Evolutionary conservation across 2,797 vertebrate species (phyloP).

Genomic region (Sebastes hubbsi): DNA sequence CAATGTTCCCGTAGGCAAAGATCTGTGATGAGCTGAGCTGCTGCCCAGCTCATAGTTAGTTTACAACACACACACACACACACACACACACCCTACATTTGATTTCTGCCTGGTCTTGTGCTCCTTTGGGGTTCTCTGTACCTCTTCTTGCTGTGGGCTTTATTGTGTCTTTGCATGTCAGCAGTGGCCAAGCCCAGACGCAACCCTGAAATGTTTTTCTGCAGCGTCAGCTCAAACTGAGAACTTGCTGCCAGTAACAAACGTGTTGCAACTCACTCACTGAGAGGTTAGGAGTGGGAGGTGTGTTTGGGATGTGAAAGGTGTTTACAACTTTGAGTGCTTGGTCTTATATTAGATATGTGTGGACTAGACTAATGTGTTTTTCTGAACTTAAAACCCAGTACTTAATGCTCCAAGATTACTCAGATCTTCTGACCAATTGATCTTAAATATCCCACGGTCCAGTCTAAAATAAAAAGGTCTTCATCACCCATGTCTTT

Average conservation of each 20-base stretch:
- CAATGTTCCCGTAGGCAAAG: conserved; percentile 63
- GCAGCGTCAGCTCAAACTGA: conserved; percentile 59
- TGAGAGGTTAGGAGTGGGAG: conserved; percentile 38
- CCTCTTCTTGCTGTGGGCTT: conserved; percentile 38
- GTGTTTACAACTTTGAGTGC: conserved; percentile 11
- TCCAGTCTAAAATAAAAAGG: not conserved
- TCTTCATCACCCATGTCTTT: too few species aligned
- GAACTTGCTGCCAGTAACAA: conserved; percentile 46
- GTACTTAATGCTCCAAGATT: not conserved
- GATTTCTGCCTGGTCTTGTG: conserved; percentile 48
- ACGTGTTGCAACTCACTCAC: conserved; percentile 67
- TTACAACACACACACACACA: not conserved
- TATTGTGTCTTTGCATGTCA: conserved; percentile 42
- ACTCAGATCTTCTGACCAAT: too few species aligned
- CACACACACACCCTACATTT: not conserved
- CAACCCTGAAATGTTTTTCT: conserved; percentile 47
- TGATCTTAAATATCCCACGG: not conserved
- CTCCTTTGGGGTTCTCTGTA: conserved; percentile 29
- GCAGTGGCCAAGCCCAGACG: conserved; percentile 58
- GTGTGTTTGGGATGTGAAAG: conserved; percentile 28
- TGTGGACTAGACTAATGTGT: not conserved
- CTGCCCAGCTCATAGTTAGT: conserved; percentile 11
- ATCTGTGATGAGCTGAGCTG: conserved; percentile 51
- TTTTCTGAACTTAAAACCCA: not conserved
- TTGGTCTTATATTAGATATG: not conserved